Conservation (phyloP, 1,140 invertebrate species). For the Dendrolimus punctatus region DNA sequence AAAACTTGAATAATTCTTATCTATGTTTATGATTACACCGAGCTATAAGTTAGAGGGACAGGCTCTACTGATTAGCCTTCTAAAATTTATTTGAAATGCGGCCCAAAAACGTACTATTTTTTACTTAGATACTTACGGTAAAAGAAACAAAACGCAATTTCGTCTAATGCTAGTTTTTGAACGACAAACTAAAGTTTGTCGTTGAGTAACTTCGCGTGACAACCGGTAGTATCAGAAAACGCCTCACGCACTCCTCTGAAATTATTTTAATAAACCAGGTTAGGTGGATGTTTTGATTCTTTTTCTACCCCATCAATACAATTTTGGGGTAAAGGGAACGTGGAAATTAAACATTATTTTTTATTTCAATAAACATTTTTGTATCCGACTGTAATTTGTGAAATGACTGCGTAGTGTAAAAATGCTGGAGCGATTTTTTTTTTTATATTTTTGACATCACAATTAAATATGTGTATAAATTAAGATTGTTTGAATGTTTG, state of each 20-base stretch:
- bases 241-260: slow-evolving; percentile 56
- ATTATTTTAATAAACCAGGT: slow-evolving; percentile 69
- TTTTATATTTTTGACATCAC: background rate
- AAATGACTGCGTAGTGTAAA: no score
- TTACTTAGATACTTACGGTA: background rate
- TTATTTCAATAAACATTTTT: background rate
- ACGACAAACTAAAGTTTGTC: slow-evolving; percentile 20
- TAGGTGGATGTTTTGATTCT: slow-evolving; percentile 56
- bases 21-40: slow-evolving; percentile 45
- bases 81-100: slow-evolving; percentile 7
- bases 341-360: slow-evolving; percentile 16
- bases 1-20: slow-evolving; percentile 31
- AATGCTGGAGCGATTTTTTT: background rate
- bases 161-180: slow-evolving; percentile 10
- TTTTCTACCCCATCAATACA: slow-evolving; percentile 19
- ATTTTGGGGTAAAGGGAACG: slow-evolving; percentile 18
- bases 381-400: background rate
- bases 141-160: background rate
- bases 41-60: slow-evolving; percentile 47
- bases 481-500: slow-evolving; percentile 1
- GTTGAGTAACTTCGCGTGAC: slow-evolving; percentile 39
- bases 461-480: background rate
- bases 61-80: slow-evolving; percentile 39
- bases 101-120: no score
- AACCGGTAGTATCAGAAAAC: slow-evolving; percentile 37